A percentile compares a stretch with the other conserved stretches of the same genome.
Evolutionary conservation across 1,140 invertebrate species (phyloP).

Genomic region (Aphaenogaster rudis): DNA sequence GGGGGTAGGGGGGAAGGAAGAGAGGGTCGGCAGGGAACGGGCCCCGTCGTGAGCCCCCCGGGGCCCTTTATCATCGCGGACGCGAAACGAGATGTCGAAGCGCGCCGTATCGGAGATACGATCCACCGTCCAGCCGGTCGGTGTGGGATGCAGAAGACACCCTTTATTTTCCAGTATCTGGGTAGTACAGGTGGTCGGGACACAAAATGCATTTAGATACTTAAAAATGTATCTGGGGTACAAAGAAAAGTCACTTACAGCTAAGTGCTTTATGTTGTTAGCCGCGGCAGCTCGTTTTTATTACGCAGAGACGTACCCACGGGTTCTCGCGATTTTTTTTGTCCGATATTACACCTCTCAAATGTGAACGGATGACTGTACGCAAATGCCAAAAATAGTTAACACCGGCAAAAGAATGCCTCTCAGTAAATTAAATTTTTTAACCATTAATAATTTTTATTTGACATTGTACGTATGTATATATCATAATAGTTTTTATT

Average conservation of each 20-base stretch:
- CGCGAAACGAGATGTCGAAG: conserved; percentile 68
- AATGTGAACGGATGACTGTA: not conserved
- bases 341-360: not conserved
- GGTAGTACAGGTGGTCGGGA: not conserved
- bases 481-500: not conserved
- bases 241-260: not conserved
- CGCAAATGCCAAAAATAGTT: not conserved
- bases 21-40: not conserved
- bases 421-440: not conserved
- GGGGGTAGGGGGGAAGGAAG: not conserved
- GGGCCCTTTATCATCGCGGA: conserved; percentile 65
- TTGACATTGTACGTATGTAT: not conserved
- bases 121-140: conserved; percentile 19
- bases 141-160: not conserved
- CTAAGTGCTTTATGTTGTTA: conserved; percentile 22
- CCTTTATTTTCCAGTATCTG: not conserved
- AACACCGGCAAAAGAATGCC: not conserved
- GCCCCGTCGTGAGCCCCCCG: not conserved
- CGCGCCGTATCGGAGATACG: conserved; percentile 31
- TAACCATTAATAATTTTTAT: not conserved
- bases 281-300: conserved; percentile 5
- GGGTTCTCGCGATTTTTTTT: not conserved
- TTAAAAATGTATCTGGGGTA: conserved; percentile 1
- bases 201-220: not conserved
- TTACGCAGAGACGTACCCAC: not conserved